Conservation (phyloP, 2,797 vertebrate genomes). For the Ptychadena robeensis region DNA sequence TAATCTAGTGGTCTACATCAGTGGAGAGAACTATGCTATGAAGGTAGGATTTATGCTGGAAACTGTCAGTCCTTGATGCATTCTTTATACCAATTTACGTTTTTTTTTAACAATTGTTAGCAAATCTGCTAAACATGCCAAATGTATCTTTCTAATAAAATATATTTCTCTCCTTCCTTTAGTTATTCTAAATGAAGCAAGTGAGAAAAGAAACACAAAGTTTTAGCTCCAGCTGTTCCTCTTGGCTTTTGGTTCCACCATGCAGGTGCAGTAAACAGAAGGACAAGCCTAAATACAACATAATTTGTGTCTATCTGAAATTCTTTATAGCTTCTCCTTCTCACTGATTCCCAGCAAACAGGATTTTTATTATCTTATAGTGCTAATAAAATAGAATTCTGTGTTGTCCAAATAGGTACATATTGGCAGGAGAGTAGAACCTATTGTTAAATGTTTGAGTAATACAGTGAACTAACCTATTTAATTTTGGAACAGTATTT, state of each 20-base stretch:
- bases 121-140: too few relatives aligned
- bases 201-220: neutral
- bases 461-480: neutral
- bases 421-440: neutral
- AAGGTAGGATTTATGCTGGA: too few relatives aligned
- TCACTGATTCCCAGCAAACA: neutral
- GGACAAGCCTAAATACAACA: slow-evolving; percentile 12
- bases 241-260: slow-evolving; percentile 21
- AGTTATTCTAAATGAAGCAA: slow-evolving; percentile 4
- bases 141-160: too few relatives aligned
- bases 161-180: neutral
- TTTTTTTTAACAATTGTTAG: too few relatives aligned
- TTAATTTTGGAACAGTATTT: too few relatives aligned
- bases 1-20: too few relatives aligned
- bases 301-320: slow-evolving; percentile 26
- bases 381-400: slow-evolving; percentile 7
- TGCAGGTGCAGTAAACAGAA: slow-evolving; percentile 37
- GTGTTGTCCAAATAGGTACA: slow-evolving; percentile 1
- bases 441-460: neutral
- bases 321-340: slow-evolving; percentile 3
- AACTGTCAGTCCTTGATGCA: too few relatives aligned
- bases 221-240: slow-evolving; percentile 31
- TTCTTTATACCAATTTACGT: too few relatives aligned
- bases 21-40: too few relatives aligned
- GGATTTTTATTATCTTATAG: slow-evolving; percentile 14